A percentile compares a stretch with the other conserved stretches of the same genome.
These are phyloP conservation scores for Dolichoris vasculosae DNA, from an alignment of 1,140 invertebrate species.

Conservation along the genomic window DNA sequence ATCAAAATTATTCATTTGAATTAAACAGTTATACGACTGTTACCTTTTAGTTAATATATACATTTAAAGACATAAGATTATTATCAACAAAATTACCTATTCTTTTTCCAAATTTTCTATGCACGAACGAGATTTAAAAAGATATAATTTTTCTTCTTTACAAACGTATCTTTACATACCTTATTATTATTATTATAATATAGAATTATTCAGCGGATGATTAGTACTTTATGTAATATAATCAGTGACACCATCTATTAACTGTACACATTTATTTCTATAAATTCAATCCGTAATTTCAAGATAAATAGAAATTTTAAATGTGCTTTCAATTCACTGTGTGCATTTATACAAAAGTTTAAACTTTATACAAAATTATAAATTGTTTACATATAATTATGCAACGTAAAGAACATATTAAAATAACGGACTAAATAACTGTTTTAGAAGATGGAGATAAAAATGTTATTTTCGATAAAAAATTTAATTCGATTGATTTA, in stretches of 20 bases:
- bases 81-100: not conserved
- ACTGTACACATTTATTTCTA: not conserved
- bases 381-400: not conserved
- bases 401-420: no score
- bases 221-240: not conserved
- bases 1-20: no score
- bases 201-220: not conserved
- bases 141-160: not conserved
- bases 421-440: no score
- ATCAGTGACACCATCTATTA: constrained; percentile 2
- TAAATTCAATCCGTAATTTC: not conserved
- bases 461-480: no score
- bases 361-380: not conserved
- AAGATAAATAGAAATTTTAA: not conserved
- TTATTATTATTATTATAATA: not conserved
- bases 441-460: no score
- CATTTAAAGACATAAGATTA: no score
- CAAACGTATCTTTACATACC: not conserved
- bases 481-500: no score
- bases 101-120: not conserved
- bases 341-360: not conserved
- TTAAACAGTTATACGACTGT: no score
- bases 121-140: not conserved
- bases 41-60: no score
- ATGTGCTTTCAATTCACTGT: not conserved